Evolutionary conservation across 2,888 invertebrate genomes (phyloP), one percentile per base, ranked within the genome.

Genomic region (Toxonevra muliebris): DNA sequence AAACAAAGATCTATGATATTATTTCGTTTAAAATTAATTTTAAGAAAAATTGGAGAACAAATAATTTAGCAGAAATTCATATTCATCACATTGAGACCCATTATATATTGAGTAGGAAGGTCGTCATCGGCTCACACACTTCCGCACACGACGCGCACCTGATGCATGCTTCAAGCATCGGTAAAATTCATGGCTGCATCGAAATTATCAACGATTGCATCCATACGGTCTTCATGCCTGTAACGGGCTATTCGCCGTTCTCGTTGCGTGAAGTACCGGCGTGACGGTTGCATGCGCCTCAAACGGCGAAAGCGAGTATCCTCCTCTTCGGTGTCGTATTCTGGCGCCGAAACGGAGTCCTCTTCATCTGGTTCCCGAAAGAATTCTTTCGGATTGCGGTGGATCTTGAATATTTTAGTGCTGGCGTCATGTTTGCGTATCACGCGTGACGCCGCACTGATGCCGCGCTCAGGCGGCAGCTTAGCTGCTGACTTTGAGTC

Each of bases 161-260:
- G 65, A n/a, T 17, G 61, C 45, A 57, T 61, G 60, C 45, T 68
- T 65, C 71, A 74, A 66, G 70, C 72, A 54, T 75, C 74, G 62
- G 69, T 73, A 65, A 82, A 81, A 66, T 75, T 80, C 81, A 82
- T 82, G 61, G 83, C 80, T 71, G 81, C 79, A 73, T 82, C 81
- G 62, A 82, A 82, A 64, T 74, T 80, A 41, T 82, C 81, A 20
- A 81, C 79, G 69, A 82, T 82, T 55, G 79, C 79, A 67, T 82
- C 82, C 83, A 82, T 82, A 20, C 82, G 80, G 63, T 82, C 82
- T 58, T 77, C 76, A 72, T 82, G 79, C 69, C 82, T 77, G 55
- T 80, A 82, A 3, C 79, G 76, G 15, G 78, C 78, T 50, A 79
- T 75, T 53, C 80, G 81, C 10, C 80, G 71, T 54, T 75, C 72